These are phyloP conservation scores for Acrobeloides nanus DNA, from an alignment of 2,888 invertebrate genomes.

Conservation along the genomic window DNA sequence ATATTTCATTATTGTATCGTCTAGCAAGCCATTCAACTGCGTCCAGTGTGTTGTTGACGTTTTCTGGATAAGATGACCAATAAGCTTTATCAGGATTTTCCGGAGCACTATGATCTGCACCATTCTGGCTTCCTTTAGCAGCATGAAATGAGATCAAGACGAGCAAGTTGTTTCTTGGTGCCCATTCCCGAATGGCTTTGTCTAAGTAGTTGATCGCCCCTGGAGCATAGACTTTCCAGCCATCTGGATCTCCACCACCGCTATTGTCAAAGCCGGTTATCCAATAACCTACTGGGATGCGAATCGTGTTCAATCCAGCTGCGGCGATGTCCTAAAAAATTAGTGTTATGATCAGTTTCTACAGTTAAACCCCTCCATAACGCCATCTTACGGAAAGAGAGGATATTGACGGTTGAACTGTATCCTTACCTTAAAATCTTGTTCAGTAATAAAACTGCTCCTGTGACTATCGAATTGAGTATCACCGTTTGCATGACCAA, in stretches of 20 bases:
- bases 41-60: slow-evolving; percentile 11
- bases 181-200: slow-evolving; percentile 9
- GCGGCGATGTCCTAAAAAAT: slow-evolving; percentile 4
- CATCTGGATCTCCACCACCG: slow-evolving; percentile 5
- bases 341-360: too few species aligned
- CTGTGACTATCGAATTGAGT: slow-evolving; percentile 7
- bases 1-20: slow-evolving; percentile 7
- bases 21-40: slow-evolving; percentile 4
- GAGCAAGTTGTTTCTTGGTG: slow-evolving; percentile 6
- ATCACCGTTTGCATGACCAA: slow-evolving; percentile 6
- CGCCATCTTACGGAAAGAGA: too few species aligned
- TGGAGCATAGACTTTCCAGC: slow-evolving; percentile 7
- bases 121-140: slow-evolving; percentile 11
- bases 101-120: slow-evolving; percentile 8
- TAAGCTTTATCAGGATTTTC: slow-evolving; percentile 1
- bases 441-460: slow-evolving; percentile 7
- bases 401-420: too few species aligned
- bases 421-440: slow-evolving; percentile 5
- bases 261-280: slow-evolving; percentile 8
- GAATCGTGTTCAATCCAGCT: slow-evolving; percentile 8
- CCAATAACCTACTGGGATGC: slow-evolving; percentile 9
- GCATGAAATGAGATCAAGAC: slow-evolving; percentile 8
- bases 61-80: slow-evolving; percentile 7
- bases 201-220: slow-evolving; percentile 8
- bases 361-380: too few species aligned